Percentiles rank a stretch among this genome's conserved stretches.
These are phyloP conservation scores for Alloscopus bannaensis DNA, from an alignment of 2,888 invertebrate genomes.

Conservation along the genomic window DNA sequence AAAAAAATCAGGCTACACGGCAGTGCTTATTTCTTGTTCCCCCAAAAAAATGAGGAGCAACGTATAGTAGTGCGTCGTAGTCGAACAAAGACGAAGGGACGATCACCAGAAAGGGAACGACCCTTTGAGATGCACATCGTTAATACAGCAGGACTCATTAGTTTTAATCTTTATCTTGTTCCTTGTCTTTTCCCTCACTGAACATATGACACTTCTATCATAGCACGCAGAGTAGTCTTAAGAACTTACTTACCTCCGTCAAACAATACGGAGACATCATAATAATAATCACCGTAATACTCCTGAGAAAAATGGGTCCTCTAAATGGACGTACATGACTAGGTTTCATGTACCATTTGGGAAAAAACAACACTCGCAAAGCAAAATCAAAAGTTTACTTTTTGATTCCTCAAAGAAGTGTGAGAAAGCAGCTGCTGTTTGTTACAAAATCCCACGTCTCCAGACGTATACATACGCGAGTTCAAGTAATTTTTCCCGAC, in stretches of 20 bases:
- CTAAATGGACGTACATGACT: not conserved
- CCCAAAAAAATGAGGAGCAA: conserved; percentile 11
- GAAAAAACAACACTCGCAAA: not conserved
- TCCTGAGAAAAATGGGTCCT: conserved; percentile 62
- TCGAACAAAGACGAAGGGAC: not conserved
- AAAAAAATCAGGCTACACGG: no score
- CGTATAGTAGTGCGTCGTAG: not conserved
- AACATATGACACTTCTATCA: conserved; percentile 62
- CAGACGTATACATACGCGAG: conserved; percentile 5
- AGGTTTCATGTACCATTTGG: not conserved
- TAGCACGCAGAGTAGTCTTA: no score
- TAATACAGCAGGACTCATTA: conserved; percentile 63
- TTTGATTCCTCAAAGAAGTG: conserved; percentile 38
- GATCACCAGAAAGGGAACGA: conserved; percentile 9
- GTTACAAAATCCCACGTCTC: not conserved
- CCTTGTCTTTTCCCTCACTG: conserved; percentile 41
- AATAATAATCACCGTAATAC: conserved; percentile 45
- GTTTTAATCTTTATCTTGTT: conserved; percentile 64
- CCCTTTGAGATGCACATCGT: conserved; percentile 33
- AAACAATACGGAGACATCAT: conserved; percentile 20
- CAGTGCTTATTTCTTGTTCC: no score
- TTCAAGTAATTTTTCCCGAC: no score
- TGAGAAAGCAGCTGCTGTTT: conserved; percentile 63
- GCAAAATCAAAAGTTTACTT: conserved; percentile 24
- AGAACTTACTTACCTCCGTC: conserved; percentile 11